Evolutionary conservation across 2,797 vertebrate genomes (phyloP).

Genomic region (Microcaecilia unicolor): DNA sequence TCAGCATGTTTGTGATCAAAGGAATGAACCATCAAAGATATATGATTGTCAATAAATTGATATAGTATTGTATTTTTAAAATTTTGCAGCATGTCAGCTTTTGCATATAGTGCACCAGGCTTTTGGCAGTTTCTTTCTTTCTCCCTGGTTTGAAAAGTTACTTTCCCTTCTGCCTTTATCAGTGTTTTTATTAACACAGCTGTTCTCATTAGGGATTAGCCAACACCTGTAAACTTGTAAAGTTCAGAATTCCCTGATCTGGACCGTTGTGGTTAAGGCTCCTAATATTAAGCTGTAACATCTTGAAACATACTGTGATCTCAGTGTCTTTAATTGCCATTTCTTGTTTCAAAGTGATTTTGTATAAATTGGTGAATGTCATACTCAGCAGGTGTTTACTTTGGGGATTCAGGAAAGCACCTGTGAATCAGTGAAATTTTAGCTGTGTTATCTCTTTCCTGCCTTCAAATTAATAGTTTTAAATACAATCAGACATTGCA

Average conservation of each 20-base stretch:
- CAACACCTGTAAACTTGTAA: slow-evolving; percentile 37
- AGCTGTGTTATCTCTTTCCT: slow-evolving; percentile 41
- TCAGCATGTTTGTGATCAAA: too few species aligned
- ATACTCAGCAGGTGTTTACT: slow-evolving; percentile 58
- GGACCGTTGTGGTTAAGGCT: slow-evolving; percentile 20
- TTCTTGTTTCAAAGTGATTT: slow-evolving; percentile 53
- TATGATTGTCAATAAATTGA: too few species aligned
- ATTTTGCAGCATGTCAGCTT: slow-evolving; percentile 53
- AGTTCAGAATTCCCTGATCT: slow-evolving; percentile 35
- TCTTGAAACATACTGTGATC: slow-evolving; percentile 41
- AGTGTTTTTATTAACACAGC: slow-evolving; percentile 49
- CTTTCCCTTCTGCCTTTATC: slow-evolving; percentile 36
- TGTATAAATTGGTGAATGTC: slow-evolving; percentile 62
- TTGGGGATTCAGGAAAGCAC: slow-evolving; percentile 54
- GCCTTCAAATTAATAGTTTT: slow-evolving; percentile 48
- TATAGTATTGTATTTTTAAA: too few species aligned
- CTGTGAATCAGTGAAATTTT: slow-evolving; percentile 52
- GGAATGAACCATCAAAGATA: neutral
- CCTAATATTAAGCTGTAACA: slow-evolving; percentile 37
- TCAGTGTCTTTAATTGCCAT: slow-evolving; percentile 50
- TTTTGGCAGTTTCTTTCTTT: slow-evolving; percentile 39
- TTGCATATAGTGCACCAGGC: slow-evolving; percentile 51
- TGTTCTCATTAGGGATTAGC: slow-evolving; percentile 47
- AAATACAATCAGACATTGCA: slow-evolving; percentile 44
- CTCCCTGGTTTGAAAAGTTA: slow-evolving; percentile 39